Percentiles rank a stretch among this genome's conserved stretches.
phyloP scores from a whole-genome alignment of 2,797 vertebrate species.

The Etheostoma perlongum region DNA sequence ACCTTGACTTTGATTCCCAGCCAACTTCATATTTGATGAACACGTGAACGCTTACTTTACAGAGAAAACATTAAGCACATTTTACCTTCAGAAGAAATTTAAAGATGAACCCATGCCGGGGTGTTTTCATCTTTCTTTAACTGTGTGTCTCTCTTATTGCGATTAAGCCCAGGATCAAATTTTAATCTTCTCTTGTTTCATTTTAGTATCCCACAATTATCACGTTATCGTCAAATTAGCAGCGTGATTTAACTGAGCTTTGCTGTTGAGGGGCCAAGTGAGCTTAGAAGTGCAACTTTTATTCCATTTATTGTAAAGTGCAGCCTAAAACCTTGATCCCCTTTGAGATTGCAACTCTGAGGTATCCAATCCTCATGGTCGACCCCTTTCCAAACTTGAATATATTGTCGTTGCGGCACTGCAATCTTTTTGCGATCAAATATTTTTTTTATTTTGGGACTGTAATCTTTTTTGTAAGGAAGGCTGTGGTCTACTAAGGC shows the following conservation, averaged over 20 bases:
- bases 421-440: background rate
- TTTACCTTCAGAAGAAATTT: constrained; percentile 45
- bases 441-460: background rate
- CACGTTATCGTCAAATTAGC: constrained; percentile 59
- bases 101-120: constrained; percentile 51
- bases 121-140: constrained; percentile 61
- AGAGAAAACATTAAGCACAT: constrained; percentile 12
- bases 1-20: constrained; percentile 40
- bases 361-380: constrained; percentile 12
- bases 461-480: background rate
- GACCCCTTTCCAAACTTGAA: constrained; percentile 23
- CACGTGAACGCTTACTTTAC: constrained; percentile 22
- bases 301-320: constrained; percentile 49
- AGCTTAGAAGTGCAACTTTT: constrained; percentile 39
- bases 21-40: constrained; percentile 51
- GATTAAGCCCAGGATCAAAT: constrained; percentile 58
- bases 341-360: constrained; percentile 31
- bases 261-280: constrained; percentile 25
- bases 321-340: constrained; percentile 48
- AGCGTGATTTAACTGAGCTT: constrained; percentile 59
- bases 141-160: constrained; percentile 18
- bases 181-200: constrained; percentile 60
- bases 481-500: constrained; percentile 13
- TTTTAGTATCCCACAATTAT: constrained; percentile 60
- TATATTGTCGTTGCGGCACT: background rate